Percentiles rank a stretch among this genome's conserved stretches.
phyloP scores from a whole-genome alignment of 2,113 vertebrate species.

The Phrynosoma platyrhinos region DNA sequence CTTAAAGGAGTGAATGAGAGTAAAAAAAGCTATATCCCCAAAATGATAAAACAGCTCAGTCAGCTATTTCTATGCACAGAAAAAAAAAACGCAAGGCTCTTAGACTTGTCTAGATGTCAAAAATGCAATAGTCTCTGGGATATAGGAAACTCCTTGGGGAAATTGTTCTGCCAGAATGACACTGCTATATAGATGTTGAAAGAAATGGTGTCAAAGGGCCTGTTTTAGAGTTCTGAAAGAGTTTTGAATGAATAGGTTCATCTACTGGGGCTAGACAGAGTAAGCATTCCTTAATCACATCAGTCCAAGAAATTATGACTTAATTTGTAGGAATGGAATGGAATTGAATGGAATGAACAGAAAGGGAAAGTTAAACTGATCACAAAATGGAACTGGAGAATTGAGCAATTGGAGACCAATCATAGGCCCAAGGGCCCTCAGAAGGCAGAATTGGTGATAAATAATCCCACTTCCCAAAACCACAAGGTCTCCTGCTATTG shows the following conservation, averaged over 20 bases:
- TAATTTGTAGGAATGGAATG: neutral
- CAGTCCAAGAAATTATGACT: neutral
- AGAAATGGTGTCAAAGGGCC: neutral
- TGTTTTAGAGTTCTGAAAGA: slow-evolving; percentile 28
- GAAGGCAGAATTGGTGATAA: neutral
- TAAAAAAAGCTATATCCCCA: slow-evolving; percentile 2
- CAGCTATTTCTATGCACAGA: slow-evolving; percentile 53
- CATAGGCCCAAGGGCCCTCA: neutral
- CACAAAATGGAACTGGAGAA: neutral
- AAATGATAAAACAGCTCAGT: neutral
- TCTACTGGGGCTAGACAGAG: slow-evolving; percentile 37
- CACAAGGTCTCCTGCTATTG: neutral
- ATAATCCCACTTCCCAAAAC: neutral
- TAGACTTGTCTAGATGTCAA: slow-evolving; percentile 58
- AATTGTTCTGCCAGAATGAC: slow-evolving; percentile 40
- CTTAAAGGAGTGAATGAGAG: neutral
- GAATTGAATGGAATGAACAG: no score
- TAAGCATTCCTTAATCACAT: slow-evolving; percentile 28
- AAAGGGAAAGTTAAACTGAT: neutral
- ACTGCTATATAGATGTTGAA: slow-evolving; percentile 45
- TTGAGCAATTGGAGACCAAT: neutral
- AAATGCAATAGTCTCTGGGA: slow-evolving; percentile 70
- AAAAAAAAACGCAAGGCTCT: neutral
- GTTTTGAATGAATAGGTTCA: slow-evolving; percentile 20
- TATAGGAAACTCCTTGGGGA: slow-evolving; percentile 65